phyloP scores from a whole-genome alignment of 2,888 invertebrate species.

The Isotomurus palustris region DNA sequence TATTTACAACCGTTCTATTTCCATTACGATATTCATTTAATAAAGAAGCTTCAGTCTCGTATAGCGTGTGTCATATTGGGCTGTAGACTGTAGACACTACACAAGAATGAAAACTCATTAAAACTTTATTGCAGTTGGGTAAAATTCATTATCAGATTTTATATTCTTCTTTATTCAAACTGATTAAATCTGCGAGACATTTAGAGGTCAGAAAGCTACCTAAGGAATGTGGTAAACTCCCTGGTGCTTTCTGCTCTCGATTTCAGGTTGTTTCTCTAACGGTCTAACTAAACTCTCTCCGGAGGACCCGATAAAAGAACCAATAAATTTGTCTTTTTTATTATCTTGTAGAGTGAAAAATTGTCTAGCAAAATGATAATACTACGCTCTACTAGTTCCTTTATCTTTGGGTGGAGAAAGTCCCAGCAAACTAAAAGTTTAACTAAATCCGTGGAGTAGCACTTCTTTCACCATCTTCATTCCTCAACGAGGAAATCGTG shows the following conservation, averaged over 20 bases:
- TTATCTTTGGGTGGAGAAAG: too few species aligned
- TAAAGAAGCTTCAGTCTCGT: too few species aligned
- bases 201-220: conserved; percentile 7
- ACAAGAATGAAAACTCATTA: neutral
- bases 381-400: conserved; percentile 27
- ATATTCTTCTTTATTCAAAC: conserved; percentile 7
- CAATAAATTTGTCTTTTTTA: conserved; percentile 42
- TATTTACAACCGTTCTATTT: too few species aligned
- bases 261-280: conserved; percentile 21
- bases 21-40: too few species aligned
- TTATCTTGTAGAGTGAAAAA: conserved; percentile 37
- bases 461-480: conserved; percentile 7
- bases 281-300: too few species aligned
- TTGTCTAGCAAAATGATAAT: conserved; percentile 23
- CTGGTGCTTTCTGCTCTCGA: neutral
- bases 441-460: neutral
- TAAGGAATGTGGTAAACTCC: too few species aligned
- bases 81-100: neutral
- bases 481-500: conserved; percentile 5
- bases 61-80: too few species aligned
- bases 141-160: conserved; percentile 6
- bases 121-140: conserved; percentile 4
- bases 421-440: too few species aligned
- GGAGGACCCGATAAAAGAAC: conserved; percentile 23
- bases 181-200: conserved; percentile 2